phyloP scores from a whole-genome alignment of 2,113 vertebrate species.

The Eubucco bourcierii region DNA sequence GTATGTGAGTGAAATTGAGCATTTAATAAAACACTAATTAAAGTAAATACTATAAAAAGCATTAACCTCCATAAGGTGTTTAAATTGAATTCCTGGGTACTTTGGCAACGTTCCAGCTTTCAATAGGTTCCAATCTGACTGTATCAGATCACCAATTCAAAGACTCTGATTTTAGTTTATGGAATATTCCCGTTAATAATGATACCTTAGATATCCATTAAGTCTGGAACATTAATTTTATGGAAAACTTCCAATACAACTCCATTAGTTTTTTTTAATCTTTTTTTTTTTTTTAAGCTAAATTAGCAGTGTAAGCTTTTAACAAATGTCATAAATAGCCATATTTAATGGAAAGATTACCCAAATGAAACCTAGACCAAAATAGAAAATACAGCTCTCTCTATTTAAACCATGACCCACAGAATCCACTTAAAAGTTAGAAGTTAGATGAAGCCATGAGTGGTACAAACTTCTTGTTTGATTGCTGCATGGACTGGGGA shows the following conservation, averaged over 20 bases:
- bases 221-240: conserved; percentile 82
- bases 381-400: conserved; percentile 76
- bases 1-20: conserved; percentile 58
- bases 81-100: conserved; percentile 81
- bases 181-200: conserved; percentile 80
- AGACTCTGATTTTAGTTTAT: conserved; percentile 74
- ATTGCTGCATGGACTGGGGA: not conserved
- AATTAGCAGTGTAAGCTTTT: conserved; percentile 82
- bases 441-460: conserved; percentile 7
- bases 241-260: conserved; percentile 81
- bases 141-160: conserved; percentile 79
- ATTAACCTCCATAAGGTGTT: conserved; percentile 80
- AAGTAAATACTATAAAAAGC: conserved; percentile 75
- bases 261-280: conserved; percentile 76
- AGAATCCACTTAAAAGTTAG: conserved; percentile 66
- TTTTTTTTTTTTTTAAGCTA: conserved; percentile 38
- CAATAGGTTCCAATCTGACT: conserved; percentile 74
- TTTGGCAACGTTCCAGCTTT: conserved; percentile 77
- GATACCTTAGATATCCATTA: conserved; percentile 84
- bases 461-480: conserved; percentile 42
- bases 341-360: conserved; percentile 75
- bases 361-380: conserved; percentile 79
- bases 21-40: conserved; percentile 75
- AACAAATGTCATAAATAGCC: conserved; percentile 83
- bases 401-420: conserved; percentile 70